Evolutionary conservation across 2,797 vertebrate species (phyloP).

Genomic region (Sorex maritimensis): DNA sequence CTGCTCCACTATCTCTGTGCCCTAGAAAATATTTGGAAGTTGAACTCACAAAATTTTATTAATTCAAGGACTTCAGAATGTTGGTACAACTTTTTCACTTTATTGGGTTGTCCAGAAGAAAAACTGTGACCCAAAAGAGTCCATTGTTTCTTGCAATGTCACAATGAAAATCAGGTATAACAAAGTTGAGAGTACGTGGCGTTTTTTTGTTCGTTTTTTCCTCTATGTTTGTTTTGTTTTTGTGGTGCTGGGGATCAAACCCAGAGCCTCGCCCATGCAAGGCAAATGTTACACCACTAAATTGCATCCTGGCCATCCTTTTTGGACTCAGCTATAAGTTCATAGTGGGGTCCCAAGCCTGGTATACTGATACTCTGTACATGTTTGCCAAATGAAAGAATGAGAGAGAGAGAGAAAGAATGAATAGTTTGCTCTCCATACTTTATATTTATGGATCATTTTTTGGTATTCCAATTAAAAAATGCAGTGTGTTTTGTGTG

Average conservation of each 20-base stretch:
- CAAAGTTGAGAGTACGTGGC: too few species aligned
- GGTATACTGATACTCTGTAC: not conserved
- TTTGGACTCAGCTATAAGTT: not conserved
- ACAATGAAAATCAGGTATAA: not conserved
- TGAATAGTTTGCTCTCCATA: not conserved
- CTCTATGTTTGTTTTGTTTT: too few species aligned
- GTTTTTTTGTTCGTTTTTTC: too few species aligned
- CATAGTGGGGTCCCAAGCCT: not conserved
- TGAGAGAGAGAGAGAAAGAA: not conserved
- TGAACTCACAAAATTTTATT: constrained; percentile 29
- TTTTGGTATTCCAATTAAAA: not conserved
- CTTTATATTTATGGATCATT: not conserved
- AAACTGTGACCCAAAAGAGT: not conserved
- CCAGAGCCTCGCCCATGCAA: too few species aligned
- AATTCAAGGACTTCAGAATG: constrained; percentile 2
- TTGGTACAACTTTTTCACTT: not conserved
- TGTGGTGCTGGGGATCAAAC: too few species aligned
- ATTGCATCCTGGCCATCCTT: not conserved
- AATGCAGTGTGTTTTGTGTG: not conserved
- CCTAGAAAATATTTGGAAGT: constrained; percentile 37
- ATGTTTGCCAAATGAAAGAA: constrained; percentile 2
- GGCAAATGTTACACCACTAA: too few species aligned
- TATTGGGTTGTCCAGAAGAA: not conserved
- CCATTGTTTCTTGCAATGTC: not conserved
- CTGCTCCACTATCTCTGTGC: not conserved